These are phyloP conservation scores for Nemoura dubitans DNA, from an alignment of 2,888 invertebrate species.

Conservation along the genomic window DNA sequence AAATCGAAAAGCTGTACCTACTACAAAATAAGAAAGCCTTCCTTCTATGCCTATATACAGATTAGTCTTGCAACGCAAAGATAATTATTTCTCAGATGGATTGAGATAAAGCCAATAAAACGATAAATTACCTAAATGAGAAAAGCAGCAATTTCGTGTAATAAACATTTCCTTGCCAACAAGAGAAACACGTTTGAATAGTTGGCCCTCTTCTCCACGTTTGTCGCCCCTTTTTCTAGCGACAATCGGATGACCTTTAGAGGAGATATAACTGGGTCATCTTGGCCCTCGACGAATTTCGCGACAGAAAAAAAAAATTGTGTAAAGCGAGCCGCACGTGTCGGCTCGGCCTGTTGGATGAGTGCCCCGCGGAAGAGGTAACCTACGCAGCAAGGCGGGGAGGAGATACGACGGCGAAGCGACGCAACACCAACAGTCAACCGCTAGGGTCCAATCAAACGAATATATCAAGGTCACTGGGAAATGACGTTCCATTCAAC, in stretches of 20 bases:
- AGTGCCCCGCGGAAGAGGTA: too few species aligned
- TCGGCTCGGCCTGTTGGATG: not conserved
- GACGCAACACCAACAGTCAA: too few species aligned
- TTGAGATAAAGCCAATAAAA: not conserved
- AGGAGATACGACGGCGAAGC: too few species aligned
- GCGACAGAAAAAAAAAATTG: not conserved
- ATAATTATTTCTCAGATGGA: too few species aligned
- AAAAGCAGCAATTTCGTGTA: not conserved
- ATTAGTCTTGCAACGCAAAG: too few species aligned
- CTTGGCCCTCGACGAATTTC: not conserved
- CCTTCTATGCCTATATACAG: too few species aligned
- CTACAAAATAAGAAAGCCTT: too few species aligned
- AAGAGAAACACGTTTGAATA: not conserved
- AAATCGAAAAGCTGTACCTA: too few species aligned
- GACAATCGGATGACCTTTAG: not conserved
- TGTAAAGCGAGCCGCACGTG: not conserved
- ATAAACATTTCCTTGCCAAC: not conserved
- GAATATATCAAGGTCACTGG: too few species aligned
- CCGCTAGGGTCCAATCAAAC: too few species aligned
- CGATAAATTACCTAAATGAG: not conserved
- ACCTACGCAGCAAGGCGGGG: too few species aligned
- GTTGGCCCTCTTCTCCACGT: not conserved
- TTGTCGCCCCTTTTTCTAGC: not conserved
- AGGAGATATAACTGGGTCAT: not conserved
- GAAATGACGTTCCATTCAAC: too few species aligned